phyloP scores from a whole-genome alignment of 2,797 vertebrate species.

The Bradypodion ventrale region DNA sequence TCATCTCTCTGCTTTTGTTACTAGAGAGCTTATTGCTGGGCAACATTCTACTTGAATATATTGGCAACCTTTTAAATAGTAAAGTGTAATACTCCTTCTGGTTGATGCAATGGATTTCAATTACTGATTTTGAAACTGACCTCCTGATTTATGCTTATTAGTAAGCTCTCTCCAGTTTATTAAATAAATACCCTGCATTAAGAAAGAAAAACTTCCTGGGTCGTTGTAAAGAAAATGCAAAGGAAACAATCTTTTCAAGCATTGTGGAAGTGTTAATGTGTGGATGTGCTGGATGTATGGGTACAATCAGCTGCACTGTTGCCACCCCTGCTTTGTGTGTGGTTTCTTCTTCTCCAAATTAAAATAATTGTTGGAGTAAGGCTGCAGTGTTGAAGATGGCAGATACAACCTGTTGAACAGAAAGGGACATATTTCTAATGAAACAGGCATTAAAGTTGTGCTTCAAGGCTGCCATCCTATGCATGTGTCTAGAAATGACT shows the following conservation, averaged over 20 bases:
- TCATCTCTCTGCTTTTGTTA: conserved; percentile 42
- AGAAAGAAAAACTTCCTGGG: conserved; percentile 4
- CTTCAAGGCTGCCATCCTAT: background rate
- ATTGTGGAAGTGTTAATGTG: conserved; percentile 1
- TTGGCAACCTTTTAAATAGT: background rate
- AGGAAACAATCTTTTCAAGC: background rate
- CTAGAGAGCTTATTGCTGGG: conserved; percentile 48
- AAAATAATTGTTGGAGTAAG: conserved; percentile 18
- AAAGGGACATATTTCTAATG: background rate
- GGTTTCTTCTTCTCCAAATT: conserved; percentile 8
- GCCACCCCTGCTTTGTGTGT: background rate
- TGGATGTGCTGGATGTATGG: background rate
- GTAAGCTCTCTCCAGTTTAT: conserved; percentile 21
- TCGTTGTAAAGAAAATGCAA: background rate
- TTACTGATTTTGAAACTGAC: conserved; percentile 32
- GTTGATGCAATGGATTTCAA: conserved; percentile 29
- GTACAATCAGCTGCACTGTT: conserved; percentile 25
- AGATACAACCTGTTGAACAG: background rate
- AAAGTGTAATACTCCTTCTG: conserved; percentile 34
- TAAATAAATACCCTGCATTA: conserved; percentile 14
- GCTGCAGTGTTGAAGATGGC: background rate
- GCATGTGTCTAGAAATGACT: background rate
- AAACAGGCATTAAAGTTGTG: background rate
- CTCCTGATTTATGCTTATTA: conserved; percentile 9
- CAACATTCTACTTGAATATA: conserved; percentile 43